Evolutionary conservation across 1,140 invertebrate species (phyloP).

Genomic region (Brachionus manjavacas): DNA sequence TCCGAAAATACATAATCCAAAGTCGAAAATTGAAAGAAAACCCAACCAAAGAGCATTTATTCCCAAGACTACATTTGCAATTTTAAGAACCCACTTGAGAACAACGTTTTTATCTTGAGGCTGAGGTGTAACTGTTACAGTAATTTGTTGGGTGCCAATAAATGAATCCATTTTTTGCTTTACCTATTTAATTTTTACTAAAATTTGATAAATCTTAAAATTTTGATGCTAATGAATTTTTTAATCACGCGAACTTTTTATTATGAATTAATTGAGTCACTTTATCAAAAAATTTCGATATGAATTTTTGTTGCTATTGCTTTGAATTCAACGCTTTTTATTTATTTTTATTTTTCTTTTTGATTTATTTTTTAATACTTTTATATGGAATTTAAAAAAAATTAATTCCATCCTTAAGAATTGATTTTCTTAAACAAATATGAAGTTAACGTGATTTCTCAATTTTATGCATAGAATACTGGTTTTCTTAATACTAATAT

Average conservation of each 20-base stretch:
- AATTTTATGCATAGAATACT: too few species aligned
- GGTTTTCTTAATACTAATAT: too few species aligned
- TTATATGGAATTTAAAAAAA: too few species aligned
- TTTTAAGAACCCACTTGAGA: conserved; percentile 8
- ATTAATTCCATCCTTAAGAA: too few species aligned
- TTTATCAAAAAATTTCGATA: background rate
- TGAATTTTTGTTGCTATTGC: background rate
- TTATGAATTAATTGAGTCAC: background rate
- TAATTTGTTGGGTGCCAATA: background rate
- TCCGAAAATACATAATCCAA: background rate
- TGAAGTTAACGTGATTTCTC: too few species aligned
- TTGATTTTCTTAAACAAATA: too few species aligned
- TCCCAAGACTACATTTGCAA: background rate
- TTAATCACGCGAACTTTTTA: background rate
- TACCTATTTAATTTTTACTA: background rate
- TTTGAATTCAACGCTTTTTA: background rate
- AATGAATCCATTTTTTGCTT: background rate
- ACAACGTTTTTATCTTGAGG: background rate
- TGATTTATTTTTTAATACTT: too few species aligned
- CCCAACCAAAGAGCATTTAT: background rate
- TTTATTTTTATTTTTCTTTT: too few species aligned
- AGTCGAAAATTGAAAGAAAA: background rate
- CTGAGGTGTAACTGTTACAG: background rate
- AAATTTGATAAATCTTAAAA: background rate
- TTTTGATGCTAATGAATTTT: background rate